Conservation (phyloP, 2,113 vertebrate genomes). For the Castor canadensis region DNA sequence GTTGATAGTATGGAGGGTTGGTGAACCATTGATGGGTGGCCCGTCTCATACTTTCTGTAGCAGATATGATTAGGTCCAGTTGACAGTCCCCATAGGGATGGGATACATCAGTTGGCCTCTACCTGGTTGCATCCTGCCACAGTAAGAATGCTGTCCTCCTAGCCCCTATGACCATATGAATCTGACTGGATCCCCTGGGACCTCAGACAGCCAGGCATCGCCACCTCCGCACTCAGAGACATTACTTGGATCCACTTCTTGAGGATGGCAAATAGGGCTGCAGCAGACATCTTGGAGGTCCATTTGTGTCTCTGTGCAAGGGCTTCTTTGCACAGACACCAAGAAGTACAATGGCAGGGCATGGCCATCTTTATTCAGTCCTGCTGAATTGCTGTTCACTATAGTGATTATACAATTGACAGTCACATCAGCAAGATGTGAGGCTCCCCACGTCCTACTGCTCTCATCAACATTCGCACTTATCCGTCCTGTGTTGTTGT, state of each 20-base stretch:
- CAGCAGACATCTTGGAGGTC: fast-evolving
- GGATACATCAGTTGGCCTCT: background rate
- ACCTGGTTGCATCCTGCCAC: background rate
- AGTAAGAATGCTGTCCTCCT: background rate
- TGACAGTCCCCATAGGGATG: background rate
- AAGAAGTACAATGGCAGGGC: background rate
- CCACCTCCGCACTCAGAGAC: background rate
- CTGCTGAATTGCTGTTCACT: background rate
- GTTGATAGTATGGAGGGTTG: background rate
- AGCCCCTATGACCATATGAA: too few species aligned
- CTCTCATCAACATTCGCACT: background rate
- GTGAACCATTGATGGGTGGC: background rate
- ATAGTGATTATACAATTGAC: background rate
- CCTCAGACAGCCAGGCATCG: background rate
- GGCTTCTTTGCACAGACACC: background rate
- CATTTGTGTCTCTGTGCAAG: background rate
- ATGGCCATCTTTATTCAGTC: fast-evolving
- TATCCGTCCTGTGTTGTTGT: background rate
- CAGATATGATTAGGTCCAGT: background rate
- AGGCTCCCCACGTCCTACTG: background rate
- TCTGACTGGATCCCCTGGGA: too few species aligned
- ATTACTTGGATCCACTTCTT: background rate
- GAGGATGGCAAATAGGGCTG: background rate
- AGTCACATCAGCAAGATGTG: background rate
- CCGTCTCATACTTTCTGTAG: too few species aligned